A percentile compares a stretch with the other conserved stretches of the same genome.
Evolutionary conservation across 2,888 invertebrate genomes (phyloP).

Genomic region (Hydrotaea diabolus): DNA sequence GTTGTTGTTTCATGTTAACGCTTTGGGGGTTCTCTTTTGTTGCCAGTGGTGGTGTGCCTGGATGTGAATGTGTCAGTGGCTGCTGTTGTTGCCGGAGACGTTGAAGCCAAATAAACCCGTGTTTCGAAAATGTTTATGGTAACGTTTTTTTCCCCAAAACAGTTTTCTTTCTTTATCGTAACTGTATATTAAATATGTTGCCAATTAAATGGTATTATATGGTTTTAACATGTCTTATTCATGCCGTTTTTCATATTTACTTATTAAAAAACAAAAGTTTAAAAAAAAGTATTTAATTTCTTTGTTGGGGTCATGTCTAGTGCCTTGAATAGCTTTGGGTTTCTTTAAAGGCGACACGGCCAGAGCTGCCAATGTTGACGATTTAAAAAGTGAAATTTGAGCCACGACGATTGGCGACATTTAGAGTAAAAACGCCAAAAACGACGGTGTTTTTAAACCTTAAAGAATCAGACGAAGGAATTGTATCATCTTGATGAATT

Average conservation of each 20-base stretch:
- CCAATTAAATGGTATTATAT: slow-evolving; percentile 58
- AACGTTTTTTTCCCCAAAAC: slow-evolving; percentile 1
- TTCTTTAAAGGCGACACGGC: not conserved
- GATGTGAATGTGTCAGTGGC: not conserved
- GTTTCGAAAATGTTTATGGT: slow-evolving; percentile 18
- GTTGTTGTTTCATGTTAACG: slow-evolving; percentile 19
- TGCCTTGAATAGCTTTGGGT: not conserved
- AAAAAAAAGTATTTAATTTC: not conserved
- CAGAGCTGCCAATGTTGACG: too few species aligned
- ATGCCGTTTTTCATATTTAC: slow-evolving; percentile 25
- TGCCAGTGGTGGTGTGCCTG: not conserved
- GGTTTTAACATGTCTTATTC: slow-evolving; percentile 34
- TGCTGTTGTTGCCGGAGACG: not conserved
- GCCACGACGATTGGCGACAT: too few species aligned
- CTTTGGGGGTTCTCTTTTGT: slow-evolving; percentile 26
- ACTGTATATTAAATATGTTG: slow-evolving; percentile 51
- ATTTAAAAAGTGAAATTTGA: too few species aligned
- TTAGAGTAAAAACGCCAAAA: too few species aligned
- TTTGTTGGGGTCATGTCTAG: not conserved
- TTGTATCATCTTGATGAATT: too few species aligned
- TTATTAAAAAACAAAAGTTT: slow-evolving; percentile 11
- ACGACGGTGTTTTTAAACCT: too few species aligned
- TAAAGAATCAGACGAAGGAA: too few species aligned
- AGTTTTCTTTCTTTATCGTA: slow-evolving; percentile 14
- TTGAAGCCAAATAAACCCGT: slow-evolving; percentile 40